Evolutionary conservation across 2,797 vertebrate genomes (phyloP).

Genomic region (Neosilurus mollespiculum): DNA sequence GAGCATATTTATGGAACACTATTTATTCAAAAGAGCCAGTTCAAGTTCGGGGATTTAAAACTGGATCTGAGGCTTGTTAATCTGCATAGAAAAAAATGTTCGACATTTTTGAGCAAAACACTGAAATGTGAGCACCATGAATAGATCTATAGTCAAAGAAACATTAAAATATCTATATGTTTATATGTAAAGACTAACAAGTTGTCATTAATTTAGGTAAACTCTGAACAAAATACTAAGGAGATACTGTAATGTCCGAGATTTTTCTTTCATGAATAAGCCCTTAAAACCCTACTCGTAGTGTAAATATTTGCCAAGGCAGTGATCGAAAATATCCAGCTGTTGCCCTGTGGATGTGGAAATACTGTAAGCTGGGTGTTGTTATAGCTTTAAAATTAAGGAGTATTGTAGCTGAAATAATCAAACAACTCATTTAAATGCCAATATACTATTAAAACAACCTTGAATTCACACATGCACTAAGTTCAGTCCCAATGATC

Average conservation of each 20-base stretch:
- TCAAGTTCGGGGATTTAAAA: background rate
- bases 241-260: background rate
- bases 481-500: background rate
- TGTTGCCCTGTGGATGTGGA: background rate
- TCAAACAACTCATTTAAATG: background rate
- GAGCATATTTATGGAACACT: background rate
- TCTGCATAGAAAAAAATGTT: background rate
- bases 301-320: constrained; percentile 17
- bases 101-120: background rate
- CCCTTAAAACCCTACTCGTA: constrained; percentile 16
- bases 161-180: background rate
- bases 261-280: constrained; percentile 12
- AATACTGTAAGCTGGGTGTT: background rate
- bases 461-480: background rate
- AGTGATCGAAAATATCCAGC: background rate
- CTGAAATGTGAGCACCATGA: background rate
- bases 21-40: constrained; percentile 5
- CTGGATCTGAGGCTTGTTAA: constrained; percentile 10
- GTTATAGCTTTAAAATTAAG: background rate
- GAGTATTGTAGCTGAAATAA: background rate
- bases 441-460: background rate
- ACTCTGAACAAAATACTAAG: background rate
- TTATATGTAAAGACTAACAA: background rate
- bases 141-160: background rate
- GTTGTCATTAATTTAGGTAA: background rate